A percentile compares a stretch with the other conserved stretches of the same genome.
phyloP scores from a whole-genome alignment of 2,113 vertebrate species.

The Bubo scandiacus region DNA sequence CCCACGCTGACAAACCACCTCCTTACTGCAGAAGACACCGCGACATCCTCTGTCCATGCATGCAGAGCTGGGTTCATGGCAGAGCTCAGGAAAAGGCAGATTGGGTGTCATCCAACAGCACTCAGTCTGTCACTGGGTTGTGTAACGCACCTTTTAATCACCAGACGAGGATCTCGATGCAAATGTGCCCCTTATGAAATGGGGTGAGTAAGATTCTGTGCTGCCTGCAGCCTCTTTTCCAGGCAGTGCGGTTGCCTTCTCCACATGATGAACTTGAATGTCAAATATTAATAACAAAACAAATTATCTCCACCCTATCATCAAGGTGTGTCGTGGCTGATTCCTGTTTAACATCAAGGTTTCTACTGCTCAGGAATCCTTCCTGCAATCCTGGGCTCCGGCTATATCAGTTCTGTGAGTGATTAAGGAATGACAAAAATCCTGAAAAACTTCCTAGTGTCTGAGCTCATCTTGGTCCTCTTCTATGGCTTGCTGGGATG shows the following conservation, averaged over 20 bases:
- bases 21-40: accelerated
- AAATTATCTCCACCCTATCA: slow-evolving; percentile 65
- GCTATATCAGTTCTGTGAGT: slow-evolving; percentile 33
- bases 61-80: neutral
- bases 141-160: slow-evolving; percentile 47
- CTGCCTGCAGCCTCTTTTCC: slow-evolving; percentile 50
- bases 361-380: slow-evolving; percentile 41
- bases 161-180: slow-evolving; percentile 46
- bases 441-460: slow-evolving; percentile 1
- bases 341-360: slow-evolving; percentile 56
- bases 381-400: neutral
- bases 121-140: slow-evolving; percentile 31
- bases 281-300: slow-evolving; percentile 61
- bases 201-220: slow-evolving; percentile 57
- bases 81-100: neutral
- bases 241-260: slow-evolving; percentile 18
- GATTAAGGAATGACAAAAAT: slow-evolving; percentile 62
- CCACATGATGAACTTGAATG: slow-evolving; percentile 41
- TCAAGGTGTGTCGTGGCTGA: slow-evolving; percentile 64
- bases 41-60: accelerated
- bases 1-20: neutral
- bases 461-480: slow-evolving; percentile 13
- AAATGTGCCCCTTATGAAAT: slow-evolving; percentile 66
- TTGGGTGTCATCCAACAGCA: neutral
- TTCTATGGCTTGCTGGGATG: slow-evolving; percentile 10